Conservation (phyloP, 2,797 vertebrate genomes). For the Paramormyrops hopkinsi region DNA sequence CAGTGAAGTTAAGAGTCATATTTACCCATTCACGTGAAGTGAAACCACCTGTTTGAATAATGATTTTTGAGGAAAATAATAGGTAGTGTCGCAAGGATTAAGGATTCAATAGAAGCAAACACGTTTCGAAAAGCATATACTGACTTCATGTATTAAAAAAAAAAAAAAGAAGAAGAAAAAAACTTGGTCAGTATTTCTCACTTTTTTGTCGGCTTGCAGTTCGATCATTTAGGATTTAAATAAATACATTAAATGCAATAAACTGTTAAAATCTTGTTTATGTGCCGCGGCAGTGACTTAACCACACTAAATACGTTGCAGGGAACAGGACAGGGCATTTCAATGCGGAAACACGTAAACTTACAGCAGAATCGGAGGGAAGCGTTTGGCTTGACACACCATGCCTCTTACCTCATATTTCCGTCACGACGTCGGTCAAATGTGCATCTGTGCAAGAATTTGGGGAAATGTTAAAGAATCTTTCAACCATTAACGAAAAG, state of each 20-base stretch:
- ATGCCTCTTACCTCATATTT: not conserved
- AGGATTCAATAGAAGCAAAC: not conserved
- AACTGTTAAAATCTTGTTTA: not conserved
- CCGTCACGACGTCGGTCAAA: not conserved
- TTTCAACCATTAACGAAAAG: not conserved
- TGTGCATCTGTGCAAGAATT: not conserved
- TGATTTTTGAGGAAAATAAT: conserved; percentile 17
- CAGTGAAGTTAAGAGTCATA: conserved; percentile 1
- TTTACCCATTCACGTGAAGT: not conserved
- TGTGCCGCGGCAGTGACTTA: not conserved
- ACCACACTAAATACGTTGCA: not conserved
- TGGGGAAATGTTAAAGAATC: not conserved
- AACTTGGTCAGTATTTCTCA: not conserved
- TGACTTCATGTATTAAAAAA: not conserved
- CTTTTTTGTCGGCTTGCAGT: not conserved
- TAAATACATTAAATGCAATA: not conserved
- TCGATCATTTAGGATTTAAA: not conserved
- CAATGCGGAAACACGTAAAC: not conserved
- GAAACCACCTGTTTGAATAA: conserved; percentile 5
- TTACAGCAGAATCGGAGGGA: not conserved
- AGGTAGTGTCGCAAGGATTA: not conserved
- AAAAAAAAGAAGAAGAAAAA: not conserved
- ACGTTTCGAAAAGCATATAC: not conserved
- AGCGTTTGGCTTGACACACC: not conserved
- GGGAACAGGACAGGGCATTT: not conserved